Base-by-base conservation (phyloP, 2,888 invertebrate genomes). In the Tetragonisca angustula region DNA sequence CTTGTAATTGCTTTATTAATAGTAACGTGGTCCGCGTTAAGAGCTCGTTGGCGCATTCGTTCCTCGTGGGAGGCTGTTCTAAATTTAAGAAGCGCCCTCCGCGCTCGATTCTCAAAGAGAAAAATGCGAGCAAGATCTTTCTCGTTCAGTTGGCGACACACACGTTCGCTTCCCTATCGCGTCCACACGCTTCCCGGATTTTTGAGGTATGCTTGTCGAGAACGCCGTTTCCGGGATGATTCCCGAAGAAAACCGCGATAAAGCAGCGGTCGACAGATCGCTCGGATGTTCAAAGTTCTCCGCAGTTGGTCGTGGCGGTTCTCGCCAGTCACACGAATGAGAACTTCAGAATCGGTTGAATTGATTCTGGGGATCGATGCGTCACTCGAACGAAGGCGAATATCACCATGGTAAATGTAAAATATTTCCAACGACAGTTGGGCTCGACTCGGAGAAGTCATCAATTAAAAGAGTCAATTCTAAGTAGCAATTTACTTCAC, bases 1-100 rank as follows among this genome's bases (percentile, higher is more conserved):
- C 89, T 86, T 89, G 52, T 90, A 90, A 90, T 90, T 90, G 87
- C 85, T 90, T 84, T 90, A 90, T 90, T 90, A 88, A 89, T 89
- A 90, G 87, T 83, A 52, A 15, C 77, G 73, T 71, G 61, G 62
- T 73, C 62, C 59, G 61, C 36, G 78, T 86, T 83, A 89, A 89
- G 78, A 86, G 88, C 80, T 61, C 85, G 83, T 87, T 87, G 75
- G 70, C 83, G 79, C 64, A 59, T n/a, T 56, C 75, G 68, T 77
- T 73, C 85, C 67, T 79, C 82, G 88, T 86, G 89, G 89, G 87
- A 87, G 89, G 84, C 76, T 76, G 67, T 76, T 84, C 89, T 89
- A 89, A 88, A 86, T 90, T 89, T 90, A 90, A 85, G 81, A 80
- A 70, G 36, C 80, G 71, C 65, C 74, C 43, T 59, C 68, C 87